Evolutionary conservation across 2,888 invertebrate genomes (phyloP), one percentile per base, ranked within the genome.

Genomic region (Thereva nobilitata): DNA sequence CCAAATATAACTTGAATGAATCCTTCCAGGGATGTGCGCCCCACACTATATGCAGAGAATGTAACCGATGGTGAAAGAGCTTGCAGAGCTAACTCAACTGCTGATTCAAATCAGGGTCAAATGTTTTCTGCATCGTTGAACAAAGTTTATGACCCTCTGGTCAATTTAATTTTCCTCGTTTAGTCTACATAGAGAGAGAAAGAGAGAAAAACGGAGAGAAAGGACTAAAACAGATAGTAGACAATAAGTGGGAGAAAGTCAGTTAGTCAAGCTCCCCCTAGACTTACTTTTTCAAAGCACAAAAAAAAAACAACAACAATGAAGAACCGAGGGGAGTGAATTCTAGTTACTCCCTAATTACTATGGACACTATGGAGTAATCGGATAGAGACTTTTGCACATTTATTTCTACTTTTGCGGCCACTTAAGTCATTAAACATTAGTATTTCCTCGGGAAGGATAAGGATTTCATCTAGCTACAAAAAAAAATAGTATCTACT

Each of bases 101-200:
- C 75, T 74, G 74, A 75, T 59, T 59, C 59, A 59, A 76, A 77
- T 79, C 76, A 76, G 77, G 75, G 76, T 78, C 76, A 76, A 76
- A 76, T 74, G 74, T 72, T 77, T 76, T 76, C 74, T 73, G 76
- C 76, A 73, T 78, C 75, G 78, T 76, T 76, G 77, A 71, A 71
- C 75, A 74, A 75, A 76, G 73, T 77, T 78, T 76, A 78, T 76
- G 77, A 77, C 77, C 73, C 77, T 75, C 74, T 75, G 76, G 77
- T 79, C 78, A 80, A 78, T 79, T 79, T 78, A 79, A 77, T 77
- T 77, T 76, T 76, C 73, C 74, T 64, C 68, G 40, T 47, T 59
- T 49, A 9, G 47, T 59, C 47, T 45, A n/a, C 5, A 34, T 34
- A 49, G 38, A 34, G 41, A 9, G 10, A 5, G 12, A 8, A 7